A percentile compares a stretch with the other conserved stretches of the same genome.
Conservation (phyloP, 2,888 invertebrate species). For the Frankliniella intonsa region DNA sequence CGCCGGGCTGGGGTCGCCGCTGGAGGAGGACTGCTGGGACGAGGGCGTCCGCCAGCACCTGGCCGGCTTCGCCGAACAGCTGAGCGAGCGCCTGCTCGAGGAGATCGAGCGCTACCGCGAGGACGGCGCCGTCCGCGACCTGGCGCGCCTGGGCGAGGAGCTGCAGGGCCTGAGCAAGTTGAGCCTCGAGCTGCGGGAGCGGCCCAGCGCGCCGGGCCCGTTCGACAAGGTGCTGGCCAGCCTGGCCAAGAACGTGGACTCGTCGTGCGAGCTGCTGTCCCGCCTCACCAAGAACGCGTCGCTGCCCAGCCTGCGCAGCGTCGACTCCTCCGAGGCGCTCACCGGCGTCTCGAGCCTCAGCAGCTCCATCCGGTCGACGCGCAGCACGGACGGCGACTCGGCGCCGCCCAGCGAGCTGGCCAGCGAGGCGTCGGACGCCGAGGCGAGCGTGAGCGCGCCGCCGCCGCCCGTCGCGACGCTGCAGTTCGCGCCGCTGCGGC, state of each 20-base stretch:
- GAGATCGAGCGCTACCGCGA: conserved; percentile 61
- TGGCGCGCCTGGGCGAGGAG: conserved; percentile 57
- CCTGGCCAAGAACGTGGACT: conserved; percentile 22
- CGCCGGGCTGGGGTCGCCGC: conserved; percentile 35
- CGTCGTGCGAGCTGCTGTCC: conserved; percentile 15
- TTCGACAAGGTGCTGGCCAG: not conserved
- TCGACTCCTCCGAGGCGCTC: conserved; percentile 4
- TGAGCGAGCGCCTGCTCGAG: conserved; percentile 73
- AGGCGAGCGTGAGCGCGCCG: conserved; percentile 46
- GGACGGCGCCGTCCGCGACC: conserved; percentile 47
- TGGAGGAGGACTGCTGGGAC: conserved; percentile 50
- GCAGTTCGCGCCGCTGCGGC: conserved; percentile 29
- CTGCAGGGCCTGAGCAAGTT: conserved; percentile 55
- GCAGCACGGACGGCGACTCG: conserved; percentile 21
- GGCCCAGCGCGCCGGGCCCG: conserved; percentile 42
- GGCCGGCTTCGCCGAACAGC: conserved; percentile 73
- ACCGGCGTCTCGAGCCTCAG: conserved; percentile 11
- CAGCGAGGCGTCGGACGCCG: conserved; percentile 44
- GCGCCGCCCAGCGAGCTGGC: conserved; percentile 10
- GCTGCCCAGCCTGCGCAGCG: conserved; percentile 14
- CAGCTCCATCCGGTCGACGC: conserved; percentile 16
- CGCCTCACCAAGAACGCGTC: conserved; percentile 9
- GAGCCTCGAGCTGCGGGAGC: conserved; percentile 56
- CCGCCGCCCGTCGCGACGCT: conserved; percentile 35
- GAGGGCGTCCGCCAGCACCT: conserved; percentile 65